Percentiles rank a stretch among this genome's conserved stretches.
These are phyloP conservation scores for Tringa solitaria DNA, from an alignment of 2,113 vertebrate species.

Conservation along the genomic window DNA sequence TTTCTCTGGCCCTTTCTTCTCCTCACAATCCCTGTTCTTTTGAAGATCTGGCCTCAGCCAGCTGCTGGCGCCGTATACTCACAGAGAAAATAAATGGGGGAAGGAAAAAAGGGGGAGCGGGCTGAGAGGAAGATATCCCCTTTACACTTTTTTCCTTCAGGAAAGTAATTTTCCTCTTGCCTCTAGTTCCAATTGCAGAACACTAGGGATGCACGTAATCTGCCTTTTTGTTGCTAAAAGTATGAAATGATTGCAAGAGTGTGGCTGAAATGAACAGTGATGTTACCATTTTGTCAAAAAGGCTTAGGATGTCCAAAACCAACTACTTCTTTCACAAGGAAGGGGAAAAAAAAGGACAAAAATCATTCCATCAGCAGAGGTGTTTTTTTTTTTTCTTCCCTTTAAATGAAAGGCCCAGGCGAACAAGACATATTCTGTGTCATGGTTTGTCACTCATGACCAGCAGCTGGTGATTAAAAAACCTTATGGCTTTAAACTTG, in stretches of 20 bases:
- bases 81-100: not conserved
- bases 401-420: not conserved
- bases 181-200: not conserved
- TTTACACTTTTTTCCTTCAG: not conserved
- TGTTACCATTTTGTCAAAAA: not conserved
- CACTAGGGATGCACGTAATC: not conserved
- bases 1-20: not conserved
- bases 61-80: not conserved
- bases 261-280: not conserved
- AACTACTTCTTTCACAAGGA: not conserved
- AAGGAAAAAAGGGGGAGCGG: not conserved
- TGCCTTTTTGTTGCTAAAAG: not conserved
- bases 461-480: conserved; percentile 8
- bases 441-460: conserved; percentile 4
- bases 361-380: not conserved
- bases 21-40: not conserved
- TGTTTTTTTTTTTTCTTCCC: not conserved
- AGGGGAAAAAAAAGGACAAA: not conserved
- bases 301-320: not conserved
- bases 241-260: not conserved
- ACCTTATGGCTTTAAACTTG: not conserved
- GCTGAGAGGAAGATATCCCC: not conserved
- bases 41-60: not conserved
- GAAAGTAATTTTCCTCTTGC: not conserved
- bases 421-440: not conserved